Evolutionary conservation across 2,797 vertebrate genomes (phyloP), one percentile per base, ranked within the genome.

Genomic region (Protosalanx chinensis): DNA sequence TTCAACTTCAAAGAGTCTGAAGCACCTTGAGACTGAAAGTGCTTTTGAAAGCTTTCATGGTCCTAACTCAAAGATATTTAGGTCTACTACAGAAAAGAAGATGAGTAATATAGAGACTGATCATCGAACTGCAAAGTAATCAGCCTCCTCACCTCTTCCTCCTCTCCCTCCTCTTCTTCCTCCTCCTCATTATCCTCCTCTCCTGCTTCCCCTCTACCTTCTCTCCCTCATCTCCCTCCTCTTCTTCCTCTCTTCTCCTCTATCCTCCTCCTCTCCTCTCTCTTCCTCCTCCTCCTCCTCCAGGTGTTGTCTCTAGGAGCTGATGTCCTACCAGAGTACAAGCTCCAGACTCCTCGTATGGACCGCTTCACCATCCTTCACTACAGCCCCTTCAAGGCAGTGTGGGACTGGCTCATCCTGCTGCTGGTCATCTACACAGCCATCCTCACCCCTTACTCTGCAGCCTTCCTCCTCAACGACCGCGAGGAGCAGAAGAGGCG

Each of bases 371-470:
- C 96, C 76, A 99, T 99, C 85, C 91, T 99, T 79, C 98, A 99
- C 93, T 99, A 99, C 79, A 99, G 98, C 79, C 98, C 98, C 4
- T 99, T 99, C 88, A 99, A 99, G 82, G 98, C 98, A 0, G 95
- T 99, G 78, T 99, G 98, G 98, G 98, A 99, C 86, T 99, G 98
- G 98, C 93, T 99, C 15, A 99, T 99, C 81, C 91, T 99, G 74
- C 88, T 99, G 72, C 82, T 99, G 81, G 98, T 99, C 77, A 99
- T 99, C 84, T 99, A 99, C 87, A 99, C 98, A 0, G 98, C 98
- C 37, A 98, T 99, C 81, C 96, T 99, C 88, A 99, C 98, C 0
- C 98, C 98, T 4, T 99, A 98, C 86, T 96, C 98, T 0, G 98
- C 98, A 62, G 98, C 98, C 77, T 99, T 99, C 81, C 95, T 99